These are phyloP conservation scores for Phylloscopus trochiloides DNA, from an alignment of 2,113 vertebrate species.

Conservation along the genomic window DNA sequence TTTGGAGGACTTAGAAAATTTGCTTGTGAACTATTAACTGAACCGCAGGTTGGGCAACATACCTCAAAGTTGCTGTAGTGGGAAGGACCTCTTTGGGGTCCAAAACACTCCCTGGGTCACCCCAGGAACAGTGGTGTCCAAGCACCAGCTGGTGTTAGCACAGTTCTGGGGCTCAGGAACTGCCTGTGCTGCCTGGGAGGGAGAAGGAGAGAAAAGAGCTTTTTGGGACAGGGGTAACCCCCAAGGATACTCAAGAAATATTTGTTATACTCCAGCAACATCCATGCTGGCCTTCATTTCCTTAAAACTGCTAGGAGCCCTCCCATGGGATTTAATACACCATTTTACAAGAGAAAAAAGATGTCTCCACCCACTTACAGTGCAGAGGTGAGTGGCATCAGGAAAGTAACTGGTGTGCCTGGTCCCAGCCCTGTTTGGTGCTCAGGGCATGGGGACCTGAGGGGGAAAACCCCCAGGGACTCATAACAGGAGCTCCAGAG, in stretches of 20 bases:
- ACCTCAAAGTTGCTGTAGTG: background rate
- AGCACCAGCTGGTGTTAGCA: background rate
- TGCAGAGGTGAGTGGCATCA: background rate
- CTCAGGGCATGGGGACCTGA: background rate
- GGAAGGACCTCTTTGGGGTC: background rate
- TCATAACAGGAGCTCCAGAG: background rate
- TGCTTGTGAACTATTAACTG: background rate
- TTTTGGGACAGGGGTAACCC: background rate
- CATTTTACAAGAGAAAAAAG: background rate
- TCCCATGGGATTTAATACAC: background rate
- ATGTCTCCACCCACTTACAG: background rate
- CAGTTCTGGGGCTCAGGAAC: rapidly evolving
- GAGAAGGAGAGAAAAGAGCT: background rate
- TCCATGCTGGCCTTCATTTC: background rate
- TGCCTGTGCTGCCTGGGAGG: background rate
- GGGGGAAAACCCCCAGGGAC: background rate
- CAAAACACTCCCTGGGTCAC: background rate
- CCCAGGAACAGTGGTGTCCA: rapidly evolving
- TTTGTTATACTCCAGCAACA: background rate
- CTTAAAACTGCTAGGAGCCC: background rate
- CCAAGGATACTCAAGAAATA: background rate
- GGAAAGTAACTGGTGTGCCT: background rate
- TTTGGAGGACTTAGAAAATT: background rate
- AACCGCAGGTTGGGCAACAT: rapidly evolving
- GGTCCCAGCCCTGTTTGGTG: background rate